A percentile compares a stretch with the other conserved stretches of the same genome.
phyloP scores from a whole-genome alignment of 1,140 invertebrate species.

The Diachasmimorpha longicaudata region DNA sequence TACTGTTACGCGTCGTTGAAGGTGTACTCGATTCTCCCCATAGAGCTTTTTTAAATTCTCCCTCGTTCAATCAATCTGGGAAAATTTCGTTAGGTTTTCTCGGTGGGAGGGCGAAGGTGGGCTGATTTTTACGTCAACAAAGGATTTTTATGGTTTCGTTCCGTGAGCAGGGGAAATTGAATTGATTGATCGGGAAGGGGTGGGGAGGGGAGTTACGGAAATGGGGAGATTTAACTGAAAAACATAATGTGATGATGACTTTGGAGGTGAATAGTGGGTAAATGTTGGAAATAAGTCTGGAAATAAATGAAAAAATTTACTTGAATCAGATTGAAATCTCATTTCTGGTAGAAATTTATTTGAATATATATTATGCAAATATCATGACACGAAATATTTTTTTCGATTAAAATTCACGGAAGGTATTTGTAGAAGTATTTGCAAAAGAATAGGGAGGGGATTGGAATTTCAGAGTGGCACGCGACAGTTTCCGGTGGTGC shows the following conservation, averaged over 20 bases:
- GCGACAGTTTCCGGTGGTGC: neutral
- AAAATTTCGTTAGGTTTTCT: neutral
- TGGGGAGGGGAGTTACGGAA: neutral
- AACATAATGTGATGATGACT: neutral
- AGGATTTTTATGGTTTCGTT: neutral
- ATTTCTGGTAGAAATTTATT: neutral
- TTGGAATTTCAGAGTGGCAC: neutral
- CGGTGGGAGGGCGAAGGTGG: neutral
- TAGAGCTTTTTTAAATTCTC: neutral
- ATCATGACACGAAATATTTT: neutral
- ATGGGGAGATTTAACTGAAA: neutral
- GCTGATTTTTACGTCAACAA: neutral
- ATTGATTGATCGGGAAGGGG: neutral
- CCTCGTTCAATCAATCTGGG: conserved; percentile 2
- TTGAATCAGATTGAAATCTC: neutral
- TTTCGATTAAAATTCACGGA: neutral
- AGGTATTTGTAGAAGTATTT: neutral
- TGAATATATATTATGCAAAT: neutral
- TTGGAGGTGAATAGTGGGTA: no score
- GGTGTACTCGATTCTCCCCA: neutral
- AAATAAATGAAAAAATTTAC: no score
- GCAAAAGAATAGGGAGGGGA: neutral
- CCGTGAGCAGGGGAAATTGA: neutral
- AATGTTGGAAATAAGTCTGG: no score
- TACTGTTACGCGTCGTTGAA: neutral